Percentiles rank a stretch among this genome's conserved stretches.
Evolutionary conservation across 2,113 vertebrate genomes (phyloP).

Genomic region (Syngnathus floridae): DNA sequence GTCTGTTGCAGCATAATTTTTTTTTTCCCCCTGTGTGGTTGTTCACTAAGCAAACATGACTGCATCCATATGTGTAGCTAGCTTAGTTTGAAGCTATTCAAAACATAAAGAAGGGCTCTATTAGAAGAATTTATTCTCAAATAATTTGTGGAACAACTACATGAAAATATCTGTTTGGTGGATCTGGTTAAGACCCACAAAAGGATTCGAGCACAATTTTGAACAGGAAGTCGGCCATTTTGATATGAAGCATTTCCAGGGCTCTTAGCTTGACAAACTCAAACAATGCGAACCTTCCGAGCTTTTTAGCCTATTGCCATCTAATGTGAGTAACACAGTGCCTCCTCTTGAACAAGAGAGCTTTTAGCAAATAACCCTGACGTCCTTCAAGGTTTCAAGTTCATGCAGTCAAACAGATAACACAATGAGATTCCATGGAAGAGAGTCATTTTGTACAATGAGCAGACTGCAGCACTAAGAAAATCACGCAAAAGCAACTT

Average conservation of each 20-base stretch:
- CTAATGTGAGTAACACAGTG: neutral
- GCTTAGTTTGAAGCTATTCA: conserved; percentile 30
- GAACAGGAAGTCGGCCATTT: no score
- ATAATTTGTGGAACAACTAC: neutral
- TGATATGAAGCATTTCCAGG: no score
- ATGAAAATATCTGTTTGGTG: no score
- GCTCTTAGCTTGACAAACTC: no score
- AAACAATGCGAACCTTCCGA: no score
- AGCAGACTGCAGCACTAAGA: conserved; percentile 13
- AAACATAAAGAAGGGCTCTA: neutral
- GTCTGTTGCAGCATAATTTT: neutral
- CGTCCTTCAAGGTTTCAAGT: conserved; percentile 14
- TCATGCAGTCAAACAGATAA: conserved; percentile 11
- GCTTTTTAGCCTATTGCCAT: no score
- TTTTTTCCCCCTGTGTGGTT: conserved; percentile 3
- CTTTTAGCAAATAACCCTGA: conserved; percentile 27
- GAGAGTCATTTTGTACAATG: conserved; percentile 5
- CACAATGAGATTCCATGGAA: conserved; percentile 21
- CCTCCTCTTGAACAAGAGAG: conserved; percentile 26
- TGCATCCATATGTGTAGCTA: neutral
- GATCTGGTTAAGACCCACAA: no score
- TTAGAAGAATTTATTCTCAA: neutral
- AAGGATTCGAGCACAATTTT: no score
- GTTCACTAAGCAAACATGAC: conserved; percentile 29
- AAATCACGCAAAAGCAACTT: conserved; percentile 29